phyloP scores from a whole-genome alignment of 2,888 invertebrate species.

The Cephus pygmeus region DNA sequence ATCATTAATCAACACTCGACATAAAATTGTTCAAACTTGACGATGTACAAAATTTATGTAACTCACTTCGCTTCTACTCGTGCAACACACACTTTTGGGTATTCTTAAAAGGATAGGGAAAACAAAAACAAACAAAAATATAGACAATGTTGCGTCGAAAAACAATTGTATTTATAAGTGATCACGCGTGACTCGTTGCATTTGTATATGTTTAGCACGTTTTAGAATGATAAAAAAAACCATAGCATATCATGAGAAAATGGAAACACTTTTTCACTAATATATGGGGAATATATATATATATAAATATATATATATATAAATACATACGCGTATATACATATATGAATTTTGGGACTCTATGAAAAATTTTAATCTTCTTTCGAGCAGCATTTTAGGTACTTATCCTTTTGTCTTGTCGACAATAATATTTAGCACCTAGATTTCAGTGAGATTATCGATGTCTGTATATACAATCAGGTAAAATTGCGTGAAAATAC shows the following conservation, averaged over 20 bases:
- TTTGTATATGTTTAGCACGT: constrained; percentile 54
- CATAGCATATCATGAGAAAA: constrained; percentile 49
- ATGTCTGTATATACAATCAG: constrained; percentile 30
- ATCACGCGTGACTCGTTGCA: constrained; percentile 54
- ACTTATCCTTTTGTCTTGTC: neutral
- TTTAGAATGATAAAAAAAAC: constrained; percentile 42
- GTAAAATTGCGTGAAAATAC: neutral
- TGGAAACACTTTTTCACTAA: constrained; percentile 46
- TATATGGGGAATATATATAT: constrained; percentile 47
- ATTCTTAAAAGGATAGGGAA: constrained; percentile 42
- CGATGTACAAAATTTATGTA: constrained; percentile 57
- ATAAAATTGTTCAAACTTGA: constrained; percentile 47
- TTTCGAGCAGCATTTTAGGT: neutral
- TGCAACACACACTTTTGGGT: constrained; percentile 53
- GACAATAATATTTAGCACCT: constrained; percentile 38
- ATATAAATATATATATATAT: constrained; percentile 21
- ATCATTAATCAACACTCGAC: constrained; percentile 50
- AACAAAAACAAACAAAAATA: constrained; percentile 32
- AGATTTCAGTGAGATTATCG: constrained; percentile 28
- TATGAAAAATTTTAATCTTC: neutral
- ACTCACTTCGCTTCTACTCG: constrained; percentile 48
- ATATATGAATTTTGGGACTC: constrained; percentile 11
- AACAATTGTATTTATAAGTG: constrained; percentile 54
- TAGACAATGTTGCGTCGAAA: constrained; percentile 55
- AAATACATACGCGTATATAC: constrained; percentile 32